These are phyloP conservation scores for Pachypanchax playfairii DNA, from an alignment of 2,113 vertebrate genomes.

Conservation along the genomic window DNA sequence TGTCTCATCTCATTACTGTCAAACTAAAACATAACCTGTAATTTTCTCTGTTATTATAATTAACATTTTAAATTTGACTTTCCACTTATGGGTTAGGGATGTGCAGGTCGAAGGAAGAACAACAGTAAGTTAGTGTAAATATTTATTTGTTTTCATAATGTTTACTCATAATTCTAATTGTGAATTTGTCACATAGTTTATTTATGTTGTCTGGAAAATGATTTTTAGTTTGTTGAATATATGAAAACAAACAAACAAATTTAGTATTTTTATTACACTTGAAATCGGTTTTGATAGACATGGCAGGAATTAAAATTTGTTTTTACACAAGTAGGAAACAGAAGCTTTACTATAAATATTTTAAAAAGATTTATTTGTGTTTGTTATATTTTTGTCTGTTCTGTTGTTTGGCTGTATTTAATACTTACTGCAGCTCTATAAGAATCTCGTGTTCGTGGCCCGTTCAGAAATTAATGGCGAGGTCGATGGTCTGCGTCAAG, in stretches of 20 bases:
- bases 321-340: too few relatives aligned
- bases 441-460: too few relatives aligned
- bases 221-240: not conserved
- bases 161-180: not conserved
- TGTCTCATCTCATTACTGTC: constrained; percentile 8
- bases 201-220: not conserved
- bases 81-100: not conserved
- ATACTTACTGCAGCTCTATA: too few relatives aligned
- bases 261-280: not conserved
- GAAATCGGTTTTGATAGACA: not conserved
- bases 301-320: too few relatives aligned
- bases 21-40: not conserved
- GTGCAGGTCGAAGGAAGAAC: not conserved
- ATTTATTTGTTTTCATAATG: not conserved
- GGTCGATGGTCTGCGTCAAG: too few relatives aligned
- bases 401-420: too few relatives aligned
- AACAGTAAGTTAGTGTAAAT: not conserved
- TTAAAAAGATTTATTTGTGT: too few relatives aligned
- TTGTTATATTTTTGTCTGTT: too few relatives aligned
- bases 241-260: not conserved
- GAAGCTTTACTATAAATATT: too few relatives aligned
- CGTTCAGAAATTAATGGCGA: too few relatives aligned
- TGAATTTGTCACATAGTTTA: not conserved
- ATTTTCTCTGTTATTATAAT: constrained; percentile 18
- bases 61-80: constrained; percentile 3